Evolutionary conservation across 2,888 invertebrate species (phyloP).

Genomic region (Sarcophaga carnaria): DNA sequence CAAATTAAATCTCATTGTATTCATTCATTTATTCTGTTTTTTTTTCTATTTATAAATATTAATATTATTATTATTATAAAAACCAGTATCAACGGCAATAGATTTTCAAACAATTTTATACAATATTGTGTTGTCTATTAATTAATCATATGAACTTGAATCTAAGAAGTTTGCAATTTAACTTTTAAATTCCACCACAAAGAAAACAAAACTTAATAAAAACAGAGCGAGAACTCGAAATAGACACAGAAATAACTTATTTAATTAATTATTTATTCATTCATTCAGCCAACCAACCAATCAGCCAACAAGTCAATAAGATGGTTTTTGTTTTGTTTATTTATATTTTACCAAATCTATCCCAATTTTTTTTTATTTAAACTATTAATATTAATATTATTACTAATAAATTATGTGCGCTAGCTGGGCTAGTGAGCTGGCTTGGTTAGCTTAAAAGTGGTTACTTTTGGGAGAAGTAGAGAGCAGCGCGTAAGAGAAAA

Average conservation of each 20-base stretch:
- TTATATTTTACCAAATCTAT: slow-evolving; percentile 12
- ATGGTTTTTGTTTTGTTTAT: slow-evolving; percentile 20
- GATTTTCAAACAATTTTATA: not conserved
- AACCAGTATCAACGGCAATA: not conserved
- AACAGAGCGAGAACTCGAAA: slow-evolving; percentile 9
- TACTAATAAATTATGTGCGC: slow-evolving; percentile 25
- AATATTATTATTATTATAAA: slow-evolving; percentile 25
- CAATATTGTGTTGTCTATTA: slow-evolving; percentile 26
- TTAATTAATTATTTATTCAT: slow-evolving; percentile 30
- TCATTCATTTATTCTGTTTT: slow-evolving; percentile 30
- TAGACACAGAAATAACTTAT: slow-evolving; percentile 18
- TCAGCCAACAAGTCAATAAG: slow-evolving; percentile 13
- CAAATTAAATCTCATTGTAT: slow-evolving; percentile 27
- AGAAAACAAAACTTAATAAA: slow-evolving; percentile 6
- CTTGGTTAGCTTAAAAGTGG: not conserved
- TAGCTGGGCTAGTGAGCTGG: not conserved
- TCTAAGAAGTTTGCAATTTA: slow-evolving; percentile 41
- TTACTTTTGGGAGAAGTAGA: not conserved
- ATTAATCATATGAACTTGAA: slow-evolving; percentile 58
- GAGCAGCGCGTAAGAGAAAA: not conserved
- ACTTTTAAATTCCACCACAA: slow-evolving; percentile 38
- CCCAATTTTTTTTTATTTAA: slow-evolving; percentile 20
- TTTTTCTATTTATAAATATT: slow-evolving; percentile 37
- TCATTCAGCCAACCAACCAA: slow-evolving; percentile 12
- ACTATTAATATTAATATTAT: slow-evolving; percentile 20